Percentiles rank a stretch among this genome's conserved stretches.
Evolutionary conservation across 2,113 vertebrate genomes (phyloP).

Genomic region (Dipodomys spectabilis): DNA sequence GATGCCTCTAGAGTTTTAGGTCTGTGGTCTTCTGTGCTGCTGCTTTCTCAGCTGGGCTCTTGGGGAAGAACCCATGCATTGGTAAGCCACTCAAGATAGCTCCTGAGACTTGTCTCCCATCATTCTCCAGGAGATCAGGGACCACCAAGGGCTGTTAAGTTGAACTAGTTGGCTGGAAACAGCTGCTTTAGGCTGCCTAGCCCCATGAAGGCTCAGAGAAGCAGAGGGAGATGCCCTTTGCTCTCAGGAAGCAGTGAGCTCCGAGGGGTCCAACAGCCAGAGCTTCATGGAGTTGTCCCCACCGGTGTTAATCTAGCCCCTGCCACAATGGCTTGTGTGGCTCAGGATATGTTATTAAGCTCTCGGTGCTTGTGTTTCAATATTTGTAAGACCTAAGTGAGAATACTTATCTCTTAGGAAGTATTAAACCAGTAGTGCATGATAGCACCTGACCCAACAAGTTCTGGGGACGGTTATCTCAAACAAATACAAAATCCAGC

Average conservation of each 20-base stretch:
- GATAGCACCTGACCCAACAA: too few species aligned
- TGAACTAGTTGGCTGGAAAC: background rate
- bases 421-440: too few species aligned
- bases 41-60: too few species aligned
- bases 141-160: background rate
- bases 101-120: background rate
- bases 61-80: background rate
- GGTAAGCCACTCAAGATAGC: background rate
- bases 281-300: background rate
- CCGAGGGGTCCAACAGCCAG: rapidly evolving
- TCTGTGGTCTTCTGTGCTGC: background rate
- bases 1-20: background rate
- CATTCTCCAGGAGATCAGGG: background rate
- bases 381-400: background rate
- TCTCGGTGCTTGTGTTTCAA: background rate
- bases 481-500: background rate
- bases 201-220: background rate
- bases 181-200: background rate
- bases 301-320: background rate
- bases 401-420: background rate
- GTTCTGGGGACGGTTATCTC: background rate
- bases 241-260: background rate
- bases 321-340: background rate
- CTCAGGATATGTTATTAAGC: background rate
- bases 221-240: background rate